phyloP scores from a whole-genome alignment of 2,797 vertebrate species.

The Florisuga fusca region DNA sequence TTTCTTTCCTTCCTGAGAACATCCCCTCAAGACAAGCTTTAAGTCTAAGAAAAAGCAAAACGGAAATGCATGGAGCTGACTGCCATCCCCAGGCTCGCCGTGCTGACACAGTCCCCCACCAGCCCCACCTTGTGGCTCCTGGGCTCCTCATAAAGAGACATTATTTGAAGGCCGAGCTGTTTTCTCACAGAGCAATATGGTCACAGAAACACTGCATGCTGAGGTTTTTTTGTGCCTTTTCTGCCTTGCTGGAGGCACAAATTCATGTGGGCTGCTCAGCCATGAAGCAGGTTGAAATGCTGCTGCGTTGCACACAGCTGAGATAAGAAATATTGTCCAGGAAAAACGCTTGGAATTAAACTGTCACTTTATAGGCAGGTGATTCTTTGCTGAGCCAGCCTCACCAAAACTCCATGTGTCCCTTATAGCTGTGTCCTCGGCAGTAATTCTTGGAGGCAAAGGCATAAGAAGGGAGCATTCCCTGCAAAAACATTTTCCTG shows the following conservation, averaged over 20 bases:
- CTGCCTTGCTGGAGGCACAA: neutral
- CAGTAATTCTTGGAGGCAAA: neutral
- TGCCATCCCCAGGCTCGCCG: neutral
- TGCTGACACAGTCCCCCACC: rapidly evolving
- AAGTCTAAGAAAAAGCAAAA: neutral
- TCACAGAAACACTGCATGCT: rapidly evolving
- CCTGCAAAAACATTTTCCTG: neutral
- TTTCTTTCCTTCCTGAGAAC: constrained; percentile 41
- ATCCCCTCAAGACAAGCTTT: neutral
- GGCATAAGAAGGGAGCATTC: neutral
- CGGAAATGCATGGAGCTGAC: neutral
- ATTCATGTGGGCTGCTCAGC: neutral
- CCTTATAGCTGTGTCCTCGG: neutral
- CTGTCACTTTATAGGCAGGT: neutral
- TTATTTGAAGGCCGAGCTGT: neutral
- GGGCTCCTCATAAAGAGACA: neutral
- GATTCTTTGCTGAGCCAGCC: neutral
- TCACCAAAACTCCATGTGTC: neutral
- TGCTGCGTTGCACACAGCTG: neutral
- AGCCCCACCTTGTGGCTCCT: neutral
- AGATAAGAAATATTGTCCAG: neutral
- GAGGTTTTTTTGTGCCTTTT: neutral
- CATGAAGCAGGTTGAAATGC: rapidly evolving
- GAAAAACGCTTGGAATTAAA: neutral
- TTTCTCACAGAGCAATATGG: neutral